Base-by-base conservation (phyloP, 2,797 vertebrate species). In the Takifugu rubripes region DNA sequence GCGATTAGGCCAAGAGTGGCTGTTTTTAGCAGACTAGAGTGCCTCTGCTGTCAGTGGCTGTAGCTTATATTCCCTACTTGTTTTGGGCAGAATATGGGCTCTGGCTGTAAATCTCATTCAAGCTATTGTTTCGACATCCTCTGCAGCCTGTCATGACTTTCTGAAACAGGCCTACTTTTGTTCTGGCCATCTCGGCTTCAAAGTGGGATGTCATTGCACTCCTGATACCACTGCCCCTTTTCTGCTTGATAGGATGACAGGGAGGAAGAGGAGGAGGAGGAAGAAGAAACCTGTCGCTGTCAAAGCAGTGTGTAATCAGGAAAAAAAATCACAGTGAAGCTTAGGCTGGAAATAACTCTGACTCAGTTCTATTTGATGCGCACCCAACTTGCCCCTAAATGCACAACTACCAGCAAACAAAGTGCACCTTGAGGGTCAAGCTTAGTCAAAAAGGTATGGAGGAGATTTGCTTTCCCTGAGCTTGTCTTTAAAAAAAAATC, bases 71-170 rank as follows among this genome's bases (percentile, higher is more conserved):
- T 89, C 89, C 87, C 87, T 89, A 85, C 73, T 29, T 67, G 82
- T 78, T 75, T 70, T 82, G 73, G 77, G 75, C 61, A 83, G 85
- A 88, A 86, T 79, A 86, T 83, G 81, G 77, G 75, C 66, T 83
- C 75, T 83, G 87, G 87, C 82, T 84, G 83, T 84, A 87, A 81
- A 88, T 85, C 83, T 84, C 84, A 83, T 85, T 84, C 79, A 86
- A 80, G 54, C 87, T 73, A 89, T 89, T 89, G 87, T 90, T 80
- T 85, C 81, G 82, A 89, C 82, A 89, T 89, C 87, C 88, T 90
- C 86, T 87, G 81, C 79, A 81, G 87, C 56, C 88, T 82, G 82
- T 87, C 86, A 89, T 87, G 83, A 85, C 85, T 83, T 76, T 86
- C 84, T 88, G 83, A 85, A 88, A 87, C 88, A 90, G 81, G 76